Conservation (phyloP, 2,797 vertebrate species). For the Alcedo quadribrachys region DNA sequence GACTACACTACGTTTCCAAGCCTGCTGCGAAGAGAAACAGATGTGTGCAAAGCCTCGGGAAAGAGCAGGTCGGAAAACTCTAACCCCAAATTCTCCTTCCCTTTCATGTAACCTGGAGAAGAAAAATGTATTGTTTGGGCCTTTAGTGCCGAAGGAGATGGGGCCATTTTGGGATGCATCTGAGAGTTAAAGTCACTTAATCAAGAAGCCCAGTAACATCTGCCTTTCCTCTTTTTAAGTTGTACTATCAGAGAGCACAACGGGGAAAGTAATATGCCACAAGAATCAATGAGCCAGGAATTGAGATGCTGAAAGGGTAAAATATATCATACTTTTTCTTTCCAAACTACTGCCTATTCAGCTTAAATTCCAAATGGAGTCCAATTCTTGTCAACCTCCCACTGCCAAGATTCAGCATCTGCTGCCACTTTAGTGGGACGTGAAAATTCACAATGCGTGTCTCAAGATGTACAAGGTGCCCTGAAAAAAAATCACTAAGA, state of each 20-base stretch:
- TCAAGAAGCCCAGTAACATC: not conserved
- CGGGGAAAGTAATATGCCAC: not conserved
- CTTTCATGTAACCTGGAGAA: not conserved
- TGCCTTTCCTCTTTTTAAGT: not conserved
- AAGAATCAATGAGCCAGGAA: not conserved
- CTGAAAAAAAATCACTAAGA: not conserved
- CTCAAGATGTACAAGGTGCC: not conserved
- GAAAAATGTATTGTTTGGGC: not conserved
- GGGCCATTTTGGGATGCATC: not conserved
- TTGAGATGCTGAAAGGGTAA: not conserved
- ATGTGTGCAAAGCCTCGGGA: not conserved
- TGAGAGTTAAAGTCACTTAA: not conserved
- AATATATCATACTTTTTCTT: not conserved
- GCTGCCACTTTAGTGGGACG: not conserved
- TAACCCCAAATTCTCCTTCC: not conserved
- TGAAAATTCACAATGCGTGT: not conserved
- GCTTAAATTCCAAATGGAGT: not conserved
- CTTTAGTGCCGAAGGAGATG: not conserved
- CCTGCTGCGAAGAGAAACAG: not conserved
- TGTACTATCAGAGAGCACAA: not conserved
- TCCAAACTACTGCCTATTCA: not conserved
- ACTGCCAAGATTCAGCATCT: not conserved
- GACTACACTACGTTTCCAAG: not conserved
- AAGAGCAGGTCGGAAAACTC: not conserved
- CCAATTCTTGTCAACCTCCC: not conserved